Base-by-base conservation (phyloP, 2,888 invertebrate genomes). In the Xestia c-nigrum region DNA sequence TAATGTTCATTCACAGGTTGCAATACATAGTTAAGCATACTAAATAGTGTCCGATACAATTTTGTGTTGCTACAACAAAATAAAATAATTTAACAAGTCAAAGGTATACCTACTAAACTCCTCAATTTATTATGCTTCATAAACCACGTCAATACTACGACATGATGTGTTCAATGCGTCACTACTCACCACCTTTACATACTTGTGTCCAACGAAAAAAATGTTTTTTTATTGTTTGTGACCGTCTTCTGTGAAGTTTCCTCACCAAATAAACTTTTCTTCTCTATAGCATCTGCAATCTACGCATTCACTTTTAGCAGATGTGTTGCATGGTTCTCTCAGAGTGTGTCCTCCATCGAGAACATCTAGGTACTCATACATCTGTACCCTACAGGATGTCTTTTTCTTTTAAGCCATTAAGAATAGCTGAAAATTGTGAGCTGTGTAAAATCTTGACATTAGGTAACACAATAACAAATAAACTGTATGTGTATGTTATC, bases 401-500 rank as follows among this genome's bases (percentile, higher is more conserved):
- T 31, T 31, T n/a, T 31, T 31, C 31, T 31, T 31, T 31, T 31
- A 31, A 31, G 31, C 31, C 31, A 3, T 31, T 31, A 31, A 31
- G 31, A 1, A 31, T 31, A 31, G 31, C 31, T 31, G 31, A 31
- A 3, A 3, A 31, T 31, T 31, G 31, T 31, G 31, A 31, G 31
- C 31, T 31, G 31, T 31, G 31, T 31, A 31, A 31, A 31, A 31
- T 31, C 31, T 31, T 31, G 31, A 31, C 31, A 3, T 31, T 31
- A 31, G 31, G 31, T 31, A 31, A 31, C 31, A 31, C 31, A 31
- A 31, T 31, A 61, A 83, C n/a, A 61, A 57, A 57, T 68, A 75
- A 76, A 43, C 9, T 9, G 43, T 76, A n/a, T 5, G 46, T 75
- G 14, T 57, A 31, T 71, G 46, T 80, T 87, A 83, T 75, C 14